Conservation (phyloP, 2,113 vertebrate species). For the Narcine bancroftii region DNA sequence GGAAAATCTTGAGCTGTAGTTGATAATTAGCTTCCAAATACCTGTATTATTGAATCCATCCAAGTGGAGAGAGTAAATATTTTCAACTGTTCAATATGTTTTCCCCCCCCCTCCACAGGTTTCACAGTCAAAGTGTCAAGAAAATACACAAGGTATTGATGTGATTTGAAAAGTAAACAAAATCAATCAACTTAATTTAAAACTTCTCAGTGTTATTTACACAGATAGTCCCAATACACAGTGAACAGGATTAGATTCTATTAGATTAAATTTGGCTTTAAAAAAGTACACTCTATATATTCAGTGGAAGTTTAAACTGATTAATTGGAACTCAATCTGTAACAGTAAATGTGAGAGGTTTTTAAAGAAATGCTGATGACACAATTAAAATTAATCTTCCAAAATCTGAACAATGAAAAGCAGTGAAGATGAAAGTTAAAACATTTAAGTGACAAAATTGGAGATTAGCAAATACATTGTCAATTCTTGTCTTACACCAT, state of each 20-base stretch:
- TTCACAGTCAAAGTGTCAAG: not conserved
- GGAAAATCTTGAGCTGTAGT: not conserved
- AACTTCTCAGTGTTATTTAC: not conserved
- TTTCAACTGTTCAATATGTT: not conserved
- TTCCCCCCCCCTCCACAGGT: not conserved
- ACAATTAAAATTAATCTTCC: not conserved
- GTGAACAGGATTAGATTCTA: not conserved
- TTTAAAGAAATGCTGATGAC: not conserved
- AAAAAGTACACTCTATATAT: not conserved
- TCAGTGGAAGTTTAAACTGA: not conserved
- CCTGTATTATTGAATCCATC: conserved; percentile 1
- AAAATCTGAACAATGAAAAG: not conserved
- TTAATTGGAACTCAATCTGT: not conserved
- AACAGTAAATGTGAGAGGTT: not conserved
- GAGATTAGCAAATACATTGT: not conserved
- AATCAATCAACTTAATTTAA: conserved; percentile 22
- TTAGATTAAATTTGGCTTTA: not conserved
- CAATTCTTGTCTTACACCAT: not conserved
- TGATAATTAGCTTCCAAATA: not conserved
- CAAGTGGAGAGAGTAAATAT: not conserved
- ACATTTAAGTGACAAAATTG: not conserved
- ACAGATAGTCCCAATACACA: not conserved
- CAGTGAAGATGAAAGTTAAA: not conserved
- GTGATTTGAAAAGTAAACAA: not conserved
- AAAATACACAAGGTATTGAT: not conserved